Base-by-base conservation (phyloP, 2,888 invertebrate genomes). In the Polietes domitor region DNA sequence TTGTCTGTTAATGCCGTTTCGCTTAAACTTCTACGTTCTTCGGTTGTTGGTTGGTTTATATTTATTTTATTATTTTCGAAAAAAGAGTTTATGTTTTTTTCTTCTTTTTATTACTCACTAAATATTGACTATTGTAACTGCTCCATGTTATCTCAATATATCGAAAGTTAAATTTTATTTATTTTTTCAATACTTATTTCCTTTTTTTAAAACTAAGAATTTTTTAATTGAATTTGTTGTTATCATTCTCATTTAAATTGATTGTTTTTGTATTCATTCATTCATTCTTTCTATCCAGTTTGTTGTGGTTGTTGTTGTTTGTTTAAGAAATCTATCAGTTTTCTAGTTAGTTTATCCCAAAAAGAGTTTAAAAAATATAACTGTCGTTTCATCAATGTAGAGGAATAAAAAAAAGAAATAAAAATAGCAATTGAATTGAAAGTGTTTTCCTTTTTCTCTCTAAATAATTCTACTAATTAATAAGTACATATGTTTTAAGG, bases 111-210 rank as follows among this genome's bases (percentile, higher is more conserved):
- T 28, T 70, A 26, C 1, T 77, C 68, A 19, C 70, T 82, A 80
- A 58, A 71, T 79, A 77, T 82, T 85, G 73, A 85, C 80, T 82
- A 80, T 77, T 77, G 70, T 81, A 65, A 80, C 74, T 82, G 61
- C 58, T 77, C 24, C 21, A 26, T 70, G 21, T n/a, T 47, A 12
- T 26, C 9, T 58, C 9, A 15, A 58, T 58, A 58, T 58, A 58
- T 58, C 21, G 53, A 53, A 53, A 21, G 61, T 82, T 53, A 17
- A 17, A 50, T 50, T 50, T 53, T 7, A 21, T 53, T 21, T 53
- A 1, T 53, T 1, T 21, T 53, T 58, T 58, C 15, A 7, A 58
- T 58, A 58, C 26, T 24, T 24, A 26, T 26, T 2, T 55, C 24
- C 7, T 55, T n/a, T 15, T 55, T 24, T 4, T 55, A 58, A 58